These are phyloP conservation scores for Drosophila orosa DNA, from an alignment of 1,140 invertebrate genomes.

Conservation along the genomic window DNA sequence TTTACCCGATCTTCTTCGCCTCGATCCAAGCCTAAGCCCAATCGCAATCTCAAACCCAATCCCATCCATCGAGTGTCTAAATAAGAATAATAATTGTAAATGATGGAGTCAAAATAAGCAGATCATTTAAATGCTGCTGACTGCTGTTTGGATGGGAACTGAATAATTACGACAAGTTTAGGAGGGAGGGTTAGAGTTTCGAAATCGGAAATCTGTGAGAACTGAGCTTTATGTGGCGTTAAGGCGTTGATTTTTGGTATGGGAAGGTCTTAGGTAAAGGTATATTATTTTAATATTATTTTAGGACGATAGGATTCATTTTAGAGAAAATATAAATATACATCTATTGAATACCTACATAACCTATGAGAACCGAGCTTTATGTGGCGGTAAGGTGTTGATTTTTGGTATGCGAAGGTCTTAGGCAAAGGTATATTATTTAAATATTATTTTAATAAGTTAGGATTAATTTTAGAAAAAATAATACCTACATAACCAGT, in stretches of 20 bases:
- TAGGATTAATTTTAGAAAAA: too few species aligned
- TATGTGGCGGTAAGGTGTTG: not conserved
- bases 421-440: not conserved
- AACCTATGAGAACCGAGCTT: not conserved
- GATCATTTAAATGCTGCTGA: conserved; percentile 69
- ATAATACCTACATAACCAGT: too few species aligned
- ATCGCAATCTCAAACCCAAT: conserved; percentile 12
- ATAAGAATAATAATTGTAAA: conserved; percentile 83
- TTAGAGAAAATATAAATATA: not conserved
- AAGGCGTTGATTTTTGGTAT: not conserved
- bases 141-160: conserved; percentile 27
- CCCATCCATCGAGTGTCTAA: conserved; percentile 65
- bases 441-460: too few species aligned
- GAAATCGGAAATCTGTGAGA: conserved; percentile 14
- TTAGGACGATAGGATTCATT: not conserved
- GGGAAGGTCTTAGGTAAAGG: not conserved
- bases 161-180: conserved; percentile 17
- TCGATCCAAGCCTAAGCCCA: conserved; percentile 1
- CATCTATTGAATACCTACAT: not conserved
- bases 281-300: not conserved
- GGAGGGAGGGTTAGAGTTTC: not conserved
- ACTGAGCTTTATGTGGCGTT: not conserved
- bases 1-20: conserved; percentile 47
- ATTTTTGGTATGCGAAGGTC: not conserved
- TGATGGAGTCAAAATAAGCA: conserved; percentile 81